Evolutionary conservation across 1,140 invertebrate genomes (phyloP), one percentile per base, ranked within the genome.

Genomic region (Ostrea denselamellosa): DNA sequence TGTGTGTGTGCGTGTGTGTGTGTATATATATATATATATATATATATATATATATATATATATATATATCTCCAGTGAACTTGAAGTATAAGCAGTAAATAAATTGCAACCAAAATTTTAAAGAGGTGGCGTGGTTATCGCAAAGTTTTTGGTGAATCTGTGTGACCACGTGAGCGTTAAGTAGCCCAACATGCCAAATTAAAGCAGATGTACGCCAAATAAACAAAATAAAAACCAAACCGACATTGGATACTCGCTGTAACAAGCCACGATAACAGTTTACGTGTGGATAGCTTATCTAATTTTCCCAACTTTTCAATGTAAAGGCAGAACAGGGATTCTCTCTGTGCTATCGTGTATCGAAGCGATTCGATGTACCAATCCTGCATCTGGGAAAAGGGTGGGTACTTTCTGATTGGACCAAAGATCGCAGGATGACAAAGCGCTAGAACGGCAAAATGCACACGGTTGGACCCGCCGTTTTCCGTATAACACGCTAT

Each of bases 141-240:
- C 9, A 10, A 14, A 12, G 56, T 17, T 7, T 62, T 62, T 34
- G 58, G 68, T 25, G 9, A 71, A 71, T 14, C 22, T 12, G 68
- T 71, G 65, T 71, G 68, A 71, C 28, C 68, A 28, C 25, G 4
- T 62, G 28, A 71, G 68, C 68, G 68, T 71, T 34, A 71, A 71
- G 68, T 34, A 71, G 68, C 68, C 28, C 68, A 71, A 71, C 68
- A 71, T 71, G 68, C 68, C 68, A 71, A 71, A 71, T 71, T 71
- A 44, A 25, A 71, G 68, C 68, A 71, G 68, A 71, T 71, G 28
- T 34, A 71, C 68, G 68, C 22, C 12, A 28, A 71, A 71, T 71
- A 34, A 71, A 34, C 22, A 71, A 71, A 34, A 71, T 71, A 71
- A 25, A 71, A 71, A 71, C 68, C 68, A 71, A 25, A 34, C 22